Base-by-base conservation (phyloP, 2,888 invertebrate species). In the Cephalotes varians region DNA sequence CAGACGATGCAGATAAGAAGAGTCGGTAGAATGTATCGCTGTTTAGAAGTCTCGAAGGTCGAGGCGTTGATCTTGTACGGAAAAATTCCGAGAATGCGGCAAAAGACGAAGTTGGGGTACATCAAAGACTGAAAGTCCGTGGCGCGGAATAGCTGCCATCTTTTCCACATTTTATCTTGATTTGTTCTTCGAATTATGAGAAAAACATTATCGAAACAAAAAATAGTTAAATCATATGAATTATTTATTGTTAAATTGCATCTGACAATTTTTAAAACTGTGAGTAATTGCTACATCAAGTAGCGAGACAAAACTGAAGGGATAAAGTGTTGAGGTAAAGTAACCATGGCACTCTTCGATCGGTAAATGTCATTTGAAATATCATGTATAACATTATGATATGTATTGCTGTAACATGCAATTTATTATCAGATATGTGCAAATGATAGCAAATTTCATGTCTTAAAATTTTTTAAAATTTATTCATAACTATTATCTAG, bases 41-140 rank as follows among this genome's bases (percentile, higher is more conserved):
- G 34, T 34, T 5, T 34, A 34, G 60, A 34, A 60, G 60, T 34
- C 12, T 60, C 12, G 4, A 60, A 5, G 12, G n/a, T 34, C n/a
- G 60, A 60, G 34, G 34, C 60, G 5, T 34, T 60, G 12, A 60
- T 60, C 2, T 6, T 60, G n/a, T 60, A 34, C 2, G 60, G 60
- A 60, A 60, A 34, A 34, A 60, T n/a, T 34, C 60, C 60, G n/a
- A 60, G 34, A 12, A 34, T 60, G n/a, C n/a, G 12, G 5, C 34
- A 34, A 18, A 34, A 10, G 34, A 34, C 3, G n/a, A 60, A 60
- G 7, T n/a, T 9, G 2, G 60, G 60, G 10, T 34, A 34, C 60
- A 60, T 60, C 60, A 60, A 34, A n/a, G 60, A 34, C 2, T 60
- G 60, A 60, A 60, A 60, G 2, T 60, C 60, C 34, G 60, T 60